phyloP scores from a whole-genome alignment of 2,888 invertebrate genomes.

The Alentia gelatinosa region DNA sequence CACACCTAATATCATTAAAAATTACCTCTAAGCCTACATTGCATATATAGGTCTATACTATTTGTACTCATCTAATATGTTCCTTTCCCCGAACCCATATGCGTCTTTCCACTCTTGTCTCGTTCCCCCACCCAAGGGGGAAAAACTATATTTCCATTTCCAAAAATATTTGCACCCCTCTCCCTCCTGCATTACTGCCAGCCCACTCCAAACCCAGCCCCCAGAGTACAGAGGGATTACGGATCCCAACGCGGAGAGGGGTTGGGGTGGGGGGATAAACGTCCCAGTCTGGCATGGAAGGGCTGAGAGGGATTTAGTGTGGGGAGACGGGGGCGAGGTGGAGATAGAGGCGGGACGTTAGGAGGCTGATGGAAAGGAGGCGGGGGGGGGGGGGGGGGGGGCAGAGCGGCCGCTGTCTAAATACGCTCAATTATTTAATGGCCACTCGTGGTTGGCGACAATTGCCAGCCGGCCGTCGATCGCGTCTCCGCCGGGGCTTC shows the following conservation, averaged over 20 bases:
- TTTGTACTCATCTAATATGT: too few species aligned
- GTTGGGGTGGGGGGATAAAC: neutral
- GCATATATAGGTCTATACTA: too few species aligned
- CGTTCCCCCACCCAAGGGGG: too few species aligned
- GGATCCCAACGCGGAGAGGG: neutral
- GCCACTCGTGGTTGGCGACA: constrained; percentile 41
- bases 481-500: neutral
- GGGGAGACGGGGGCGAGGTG: neutral
- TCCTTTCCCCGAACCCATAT: too few species aligned
- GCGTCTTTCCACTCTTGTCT: too few species aligned
- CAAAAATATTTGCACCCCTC: too few species aligned
- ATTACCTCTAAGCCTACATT: too few species aligned
- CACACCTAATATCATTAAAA: too few species aligned
- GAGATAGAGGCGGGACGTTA: too few species aligned
- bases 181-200: neutral
- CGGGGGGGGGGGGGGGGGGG: constrained; percentile 5
- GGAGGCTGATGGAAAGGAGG: neutral
- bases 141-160: too few species aligned
- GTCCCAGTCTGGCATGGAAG: neutral
- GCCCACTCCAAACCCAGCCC: neutral
- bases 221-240: neutral
- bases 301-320: neutral
- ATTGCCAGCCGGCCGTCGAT: constrained; percentile 22
- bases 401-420: constrained; percentile 16
- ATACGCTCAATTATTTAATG: constrained; percentile 52